phyloP scores from a whole-genome alignment of 2,113 vertebrate genomes.

The Podarcis muralis region DNA sequence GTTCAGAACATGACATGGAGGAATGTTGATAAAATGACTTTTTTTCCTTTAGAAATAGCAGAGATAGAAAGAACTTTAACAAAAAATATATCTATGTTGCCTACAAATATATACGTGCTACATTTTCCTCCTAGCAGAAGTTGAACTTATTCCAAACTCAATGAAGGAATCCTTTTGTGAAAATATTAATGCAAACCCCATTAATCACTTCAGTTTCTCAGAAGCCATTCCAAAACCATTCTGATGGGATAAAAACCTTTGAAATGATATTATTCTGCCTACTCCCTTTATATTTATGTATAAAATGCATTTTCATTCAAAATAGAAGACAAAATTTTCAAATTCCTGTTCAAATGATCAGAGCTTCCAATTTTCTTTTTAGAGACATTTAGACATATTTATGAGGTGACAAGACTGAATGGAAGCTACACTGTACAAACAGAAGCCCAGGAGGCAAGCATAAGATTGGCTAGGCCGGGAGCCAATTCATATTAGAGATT shows the following conservation, averaged over 20 bases:
- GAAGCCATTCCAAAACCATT: background rate
- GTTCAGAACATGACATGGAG: slow-evolving; percentile 10
- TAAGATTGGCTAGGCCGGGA: background rate
- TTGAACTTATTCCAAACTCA: no score
- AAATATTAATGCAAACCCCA: background rate
- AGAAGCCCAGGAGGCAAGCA: background rate
- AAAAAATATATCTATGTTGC: background rate
- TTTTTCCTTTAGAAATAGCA: slow-evolving; percentile 5
- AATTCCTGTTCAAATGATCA: background rate
- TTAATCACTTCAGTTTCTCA: background rate
- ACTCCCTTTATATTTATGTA: background rate
- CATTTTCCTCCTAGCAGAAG: background rate
- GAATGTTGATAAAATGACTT: slow-evolving; percentile 14
- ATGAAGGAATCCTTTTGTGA: background rate
- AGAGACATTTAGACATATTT: background rate
- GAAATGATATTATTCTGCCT: background rate
- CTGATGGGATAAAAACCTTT: background rate
- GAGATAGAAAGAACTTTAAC: background rate
- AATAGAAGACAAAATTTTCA: background rate
- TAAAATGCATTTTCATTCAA: background rate
- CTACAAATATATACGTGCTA: background rate
- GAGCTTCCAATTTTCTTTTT: background rate
- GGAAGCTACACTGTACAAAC: background rate
- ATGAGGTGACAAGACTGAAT: background rate
- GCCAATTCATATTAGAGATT: slow-evolving; percentile 35